Evolutionary conservation across 2,888 invertebrate genomes (phyloP).

Genomic region (Aphidoletes aphidimyza): DNA sequence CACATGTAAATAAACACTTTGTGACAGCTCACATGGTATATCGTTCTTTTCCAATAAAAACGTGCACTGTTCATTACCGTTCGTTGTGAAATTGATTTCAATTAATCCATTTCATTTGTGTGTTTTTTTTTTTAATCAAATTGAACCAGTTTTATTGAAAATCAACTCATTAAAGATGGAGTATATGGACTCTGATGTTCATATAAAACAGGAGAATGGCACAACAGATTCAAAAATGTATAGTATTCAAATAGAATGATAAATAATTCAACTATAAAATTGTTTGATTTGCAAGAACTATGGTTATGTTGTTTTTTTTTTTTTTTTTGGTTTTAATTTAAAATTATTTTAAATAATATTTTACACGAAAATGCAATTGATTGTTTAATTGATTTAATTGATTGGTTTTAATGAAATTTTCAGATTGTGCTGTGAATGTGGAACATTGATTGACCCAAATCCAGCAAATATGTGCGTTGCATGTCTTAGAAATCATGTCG

Average conservation of each 20-base stretch:
- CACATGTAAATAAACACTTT: background rate
- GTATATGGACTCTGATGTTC: conserved; percentile 33
- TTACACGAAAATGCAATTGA: background rate
- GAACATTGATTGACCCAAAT: conserved; percentile 90
- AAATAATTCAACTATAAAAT: background rate
- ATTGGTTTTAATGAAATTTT: background rate
- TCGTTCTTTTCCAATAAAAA: background rate
- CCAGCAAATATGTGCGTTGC: conserved; percentile 97
- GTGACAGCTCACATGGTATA: background rate
- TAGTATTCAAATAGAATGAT: no score
- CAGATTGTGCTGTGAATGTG: conserved; percentile 95
- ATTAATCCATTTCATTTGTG: background rate
- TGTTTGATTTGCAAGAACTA: background rate
- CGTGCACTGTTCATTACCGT: background rate
- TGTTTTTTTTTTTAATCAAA: background rate
- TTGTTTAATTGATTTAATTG: background rate
- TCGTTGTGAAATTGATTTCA: background rate
- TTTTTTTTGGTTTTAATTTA: no score
- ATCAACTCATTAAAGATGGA: background rate
- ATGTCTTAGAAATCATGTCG: conserved; percentile 89
- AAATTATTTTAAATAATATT: background rate
- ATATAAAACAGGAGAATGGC: background rate
- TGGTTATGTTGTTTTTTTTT: conserved; percentile 48
- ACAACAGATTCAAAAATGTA: conserved; percentile 5
- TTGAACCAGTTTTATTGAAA: background rate